A percentile compares a stretch with the other conserved stretches of the same genome.
Conservation (phyloP, 2,113 vertebrate species). For the Dryoscopus gambensis region DNA sequence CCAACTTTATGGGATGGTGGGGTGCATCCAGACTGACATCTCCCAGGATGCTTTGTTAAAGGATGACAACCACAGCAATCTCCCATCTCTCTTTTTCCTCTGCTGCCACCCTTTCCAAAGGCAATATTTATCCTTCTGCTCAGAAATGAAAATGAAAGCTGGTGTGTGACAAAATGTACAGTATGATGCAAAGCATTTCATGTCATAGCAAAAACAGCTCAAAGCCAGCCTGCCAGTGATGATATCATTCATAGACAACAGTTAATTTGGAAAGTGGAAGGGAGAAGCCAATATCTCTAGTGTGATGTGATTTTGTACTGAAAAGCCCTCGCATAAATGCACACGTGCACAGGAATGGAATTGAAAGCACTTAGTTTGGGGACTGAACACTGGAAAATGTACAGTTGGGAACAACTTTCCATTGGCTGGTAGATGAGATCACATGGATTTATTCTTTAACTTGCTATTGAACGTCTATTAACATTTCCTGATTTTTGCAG, state of each 20-base stretch:
- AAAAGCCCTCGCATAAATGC: background rate
- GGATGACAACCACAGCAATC: background rate
- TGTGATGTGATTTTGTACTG: conserved; percentile 19
- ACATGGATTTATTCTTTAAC: background rate
- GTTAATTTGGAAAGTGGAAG: conserved; percentile 37
- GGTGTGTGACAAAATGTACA: conserved; percentile 21
- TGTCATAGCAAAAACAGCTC: conserved; percentile 30
- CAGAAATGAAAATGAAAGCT: conserved; percentile 67
- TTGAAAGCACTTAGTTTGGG: background rate
- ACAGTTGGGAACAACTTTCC: background rate
- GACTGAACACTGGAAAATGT: background rate
- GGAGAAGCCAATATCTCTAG: conserved; percentile 43
- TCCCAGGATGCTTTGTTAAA: background rate
- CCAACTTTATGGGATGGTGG: background rate
- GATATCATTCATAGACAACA: conserved; percentile 32
- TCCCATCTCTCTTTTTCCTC: background rate
- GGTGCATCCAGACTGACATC: accelerated
- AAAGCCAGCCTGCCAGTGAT: conserved; percentile 26
- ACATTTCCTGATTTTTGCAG: background rate
- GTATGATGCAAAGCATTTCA: conserved; percentile 27
- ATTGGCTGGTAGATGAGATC: background rate
- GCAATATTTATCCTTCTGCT: conserved; percentile 65
- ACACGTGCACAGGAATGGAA: background rate
- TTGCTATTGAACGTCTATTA: background rate
- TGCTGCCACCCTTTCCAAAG: background rate